Evolutionary conservation across 2,113 vertebrate genomes (phyloP), one percentile per base, ranked within the genome.

Genomic region (Corythornis vintsioides): DNA sequence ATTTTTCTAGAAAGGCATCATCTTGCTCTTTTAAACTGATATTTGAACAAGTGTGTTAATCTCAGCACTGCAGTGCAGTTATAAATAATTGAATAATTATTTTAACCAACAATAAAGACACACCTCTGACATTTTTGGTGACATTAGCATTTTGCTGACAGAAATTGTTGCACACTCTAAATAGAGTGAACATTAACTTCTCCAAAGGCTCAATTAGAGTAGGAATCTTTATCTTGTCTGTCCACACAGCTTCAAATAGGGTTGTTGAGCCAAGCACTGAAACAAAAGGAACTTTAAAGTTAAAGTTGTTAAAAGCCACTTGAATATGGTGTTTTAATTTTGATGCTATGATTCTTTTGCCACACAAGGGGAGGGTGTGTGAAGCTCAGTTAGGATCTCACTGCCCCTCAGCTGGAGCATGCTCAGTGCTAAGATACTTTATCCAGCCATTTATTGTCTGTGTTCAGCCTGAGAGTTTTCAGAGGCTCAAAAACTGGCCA

Each of bases 21-120:
- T 85, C 64, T 82, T 65, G 29, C 12, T 69, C 78, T 82, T 86
- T 82, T 45, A 79, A 80, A 50, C 25, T 52, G 28, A 66, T 66
- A 33, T 53, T 82, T 82, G 73, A 93, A 57, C 48, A 72, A 31
- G n/a, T 73, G 21, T 65, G 77, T 81, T 50, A 75, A 92, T 57
- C 90, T 76, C 13, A 1, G 31, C 33, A 75, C 25, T 31, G 38
- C 21, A 4, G 6, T 25, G 28, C 0, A 0, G 42, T 24, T 76
- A 73, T 18, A 83, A 86, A 74, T 65, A 81, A 81, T 67, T 19
- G 59, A 86, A 45, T 28, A 25, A 63, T 55, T 76, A 10, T 73
- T 85, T 87, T 40, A 25, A 55, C 2, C 1, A 69, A 35, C 24
- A 65, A 59, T 66, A 47, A 71, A 48, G 55, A 72, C 18, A 38